Conservation (phyloP, 2,113 vertebrate genomes). For the Poecilia latipinna region DNA sequence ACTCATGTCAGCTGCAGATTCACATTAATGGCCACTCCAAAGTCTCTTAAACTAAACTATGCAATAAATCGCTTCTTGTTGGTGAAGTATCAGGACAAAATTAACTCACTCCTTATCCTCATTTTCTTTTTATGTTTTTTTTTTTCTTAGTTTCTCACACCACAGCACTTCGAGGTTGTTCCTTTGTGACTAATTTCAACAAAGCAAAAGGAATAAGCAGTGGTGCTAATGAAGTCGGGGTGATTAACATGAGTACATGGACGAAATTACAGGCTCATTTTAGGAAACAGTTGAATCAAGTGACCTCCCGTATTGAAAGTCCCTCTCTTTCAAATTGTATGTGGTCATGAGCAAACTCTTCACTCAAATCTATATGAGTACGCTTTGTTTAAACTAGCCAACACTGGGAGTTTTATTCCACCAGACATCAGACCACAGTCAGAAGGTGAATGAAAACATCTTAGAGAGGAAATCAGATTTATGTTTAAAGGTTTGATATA, state of each 20-base stretch:
- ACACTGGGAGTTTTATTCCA: no score
- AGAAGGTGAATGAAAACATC: background rate
- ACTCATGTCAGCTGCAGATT: background rate
- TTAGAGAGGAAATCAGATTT: background rate
- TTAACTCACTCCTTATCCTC: background rate
- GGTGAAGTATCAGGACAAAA: background rate
- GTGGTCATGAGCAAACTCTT: background rate
- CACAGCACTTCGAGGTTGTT: background rate
- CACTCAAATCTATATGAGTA: background rate
- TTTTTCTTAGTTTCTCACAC: background rate
- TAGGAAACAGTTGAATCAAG: background rate
- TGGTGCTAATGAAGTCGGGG: background rate
- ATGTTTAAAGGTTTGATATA: background rate
- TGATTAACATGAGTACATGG: background rate
- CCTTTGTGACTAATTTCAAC: background rate
- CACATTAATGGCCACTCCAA: background rate
- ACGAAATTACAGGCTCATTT: background rate
- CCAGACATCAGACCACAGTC: background rate
- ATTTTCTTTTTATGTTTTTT: background rate
- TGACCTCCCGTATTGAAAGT: no score
- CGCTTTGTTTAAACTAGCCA: background rate
- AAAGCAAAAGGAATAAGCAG: background rate
- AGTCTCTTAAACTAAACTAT: background rate
- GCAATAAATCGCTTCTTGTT: background rate
- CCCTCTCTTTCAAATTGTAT: no score